Base-by-base conservation (phyloP, 2,113 vertebrate species). In the Dasyornis broadbenti region DNA sequence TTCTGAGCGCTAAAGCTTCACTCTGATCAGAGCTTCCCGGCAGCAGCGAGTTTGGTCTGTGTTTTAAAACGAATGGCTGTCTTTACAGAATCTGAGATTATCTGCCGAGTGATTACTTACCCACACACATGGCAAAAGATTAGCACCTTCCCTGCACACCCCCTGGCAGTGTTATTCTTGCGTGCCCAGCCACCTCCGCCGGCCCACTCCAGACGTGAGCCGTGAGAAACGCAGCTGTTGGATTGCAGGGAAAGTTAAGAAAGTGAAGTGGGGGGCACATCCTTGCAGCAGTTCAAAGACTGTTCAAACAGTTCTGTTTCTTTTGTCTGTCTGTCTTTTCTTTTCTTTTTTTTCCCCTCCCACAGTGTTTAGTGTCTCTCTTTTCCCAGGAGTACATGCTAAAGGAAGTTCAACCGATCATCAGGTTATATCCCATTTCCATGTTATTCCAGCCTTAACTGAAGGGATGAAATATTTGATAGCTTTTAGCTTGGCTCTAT, bases 261-360 rank as follows among this genome's bases (percentile, higher is more conserved):
- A 50, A 82, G 57, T 47, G 26, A 60, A 64, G 79, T 59, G 47
- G 30, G 89, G 45, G 59, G 11, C 71, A 91, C 30, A 56, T 59
- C 75, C 59, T 82, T 39, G 69, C 57, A 88, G 54, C 27, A 90
- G 70, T 76, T 96, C 75, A 91, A 92, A 95, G 70, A 8, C 21
- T 71, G 19, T 72, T 82, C 61, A 72, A 69, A 76, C 31, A 79
- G 40, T 39, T 79, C 24, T 45, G 40, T 24, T 83, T 56, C 44
- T 87, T 63, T 26, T 63, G 10, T 30, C 14, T 54, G 0, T 33
- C 45, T 26, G 1, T n/a, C 15, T 9, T 2, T 82, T 13, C 27
- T 13, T 53, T 6, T 27, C 33, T 13, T 1, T 10, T 7, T 1
- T 8, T 1, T 23, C 2, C 18, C 18, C 47, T 23, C 47, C 42